Evolutionary conservation across 1,140 invertebrate genomes (phyloP), one percentile per base, ranked within the genome.

Genomic region (Aphaenogaster ashmeadi): DNA sequence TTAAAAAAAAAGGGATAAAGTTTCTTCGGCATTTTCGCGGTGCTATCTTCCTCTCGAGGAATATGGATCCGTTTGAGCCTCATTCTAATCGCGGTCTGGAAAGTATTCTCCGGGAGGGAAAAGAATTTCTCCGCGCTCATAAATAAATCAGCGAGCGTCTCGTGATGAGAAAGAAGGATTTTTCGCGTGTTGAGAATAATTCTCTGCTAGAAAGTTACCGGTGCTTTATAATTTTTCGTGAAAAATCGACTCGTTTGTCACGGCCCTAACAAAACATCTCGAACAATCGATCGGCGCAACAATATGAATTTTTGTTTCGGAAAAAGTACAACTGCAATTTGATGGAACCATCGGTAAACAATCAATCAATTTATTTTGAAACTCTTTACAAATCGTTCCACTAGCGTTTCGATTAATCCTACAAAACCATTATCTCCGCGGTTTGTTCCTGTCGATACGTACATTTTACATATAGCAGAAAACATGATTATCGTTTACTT

Each of bases 131-230:
- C 21, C 52, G 64, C 21, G 66, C 50, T 81, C 64, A 71, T 81
- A 81, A 81, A 81, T 81, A 81, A 81, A 81, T 81, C 79, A 81
- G 38, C 52, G 21, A 36, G 21, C 79, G 11, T 83, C 56, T 62
- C 81, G 4, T 11, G 41, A 85, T 64, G 58, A 77, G 72, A 62
- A 41, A 64, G 71, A 77, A 85, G 44, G 21, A 84, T 72, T 85
- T 75, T 47, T 75, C 41, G 38, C 50, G 15, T 33, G 52, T 52
- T 47, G 36, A 0, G 36, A 69, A 71, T 81, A 54, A 71, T 58
- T 56, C 33, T 27, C 38, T 9, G 50, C 47, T 44, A 50, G 36
- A 71, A 71, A 71, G 78, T 54, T 41, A 44, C 36, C 2, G 47
- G 18, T 44, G 21, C 21, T 41, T 50, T 21, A 6, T 71, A 27